These are phyloP conservation scores for Palythoa caribaeorum DNA, from an alignment of 92 coral and sea anemone genomes.

Conservation along the genomic window DNA sequence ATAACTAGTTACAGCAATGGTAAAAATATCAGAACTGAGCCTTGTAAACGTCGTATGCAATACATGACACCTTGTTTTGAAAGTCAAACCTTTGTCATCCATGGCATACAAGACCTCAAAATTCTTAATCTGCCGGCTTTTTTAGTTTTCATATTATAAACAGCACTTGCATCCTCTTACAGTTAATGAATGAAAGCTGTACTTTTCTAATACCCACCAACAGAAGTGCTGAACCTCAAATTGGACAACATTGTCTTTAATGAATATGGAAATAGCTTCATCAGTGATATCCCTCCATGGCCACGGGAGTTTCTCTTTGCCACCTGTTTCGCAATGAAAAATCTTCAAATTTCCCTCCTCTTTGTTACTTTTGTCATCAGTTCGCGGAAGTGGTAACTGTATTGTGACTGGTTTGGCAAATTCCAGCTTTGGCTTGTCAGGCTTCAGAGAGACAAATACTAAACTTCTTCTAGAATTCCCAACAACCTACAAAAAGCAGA, in stretches of 20 bases:
- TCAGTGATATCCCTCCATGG: conserved; percentile 1
- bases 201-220: not conserved
- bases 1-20: too few species aligned
- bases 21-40: too few species aligned
- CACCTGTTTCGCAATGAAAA: not conserved
- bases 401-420: conserved; percentile 26
- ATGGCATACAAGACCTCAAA: not conserved
- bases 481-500: not conserved
- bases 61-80: too few species aligned
- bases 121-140: too few species aligned
- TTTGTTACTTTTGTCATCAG: not conserved
- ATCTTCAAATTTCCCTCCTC: not conserved
- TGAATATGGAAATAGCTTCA: not conserved
- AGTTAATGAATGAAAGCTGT: not conserved
- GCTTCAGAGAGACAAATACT: conserved; percentile 10
- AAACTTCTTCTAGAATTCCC: not conserved
- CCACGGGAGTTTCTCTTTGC: not conserved
- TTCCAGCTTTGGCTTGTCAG: not conserved
- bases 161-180: too few species aligned
- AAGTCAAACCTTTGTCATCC: too few species aligned
- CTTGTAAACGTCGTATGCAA: too few species aligned
- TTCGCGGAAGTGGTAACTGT: not conserved
- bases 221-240: conserved; percentile 37
- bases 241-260: not conserved
- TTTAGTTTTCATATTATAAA: too few species aligned